Evolutionary conservation across 2,888 invertebrate genomes (phyloP).

Genomic region (Clivina fossor): DNA sequence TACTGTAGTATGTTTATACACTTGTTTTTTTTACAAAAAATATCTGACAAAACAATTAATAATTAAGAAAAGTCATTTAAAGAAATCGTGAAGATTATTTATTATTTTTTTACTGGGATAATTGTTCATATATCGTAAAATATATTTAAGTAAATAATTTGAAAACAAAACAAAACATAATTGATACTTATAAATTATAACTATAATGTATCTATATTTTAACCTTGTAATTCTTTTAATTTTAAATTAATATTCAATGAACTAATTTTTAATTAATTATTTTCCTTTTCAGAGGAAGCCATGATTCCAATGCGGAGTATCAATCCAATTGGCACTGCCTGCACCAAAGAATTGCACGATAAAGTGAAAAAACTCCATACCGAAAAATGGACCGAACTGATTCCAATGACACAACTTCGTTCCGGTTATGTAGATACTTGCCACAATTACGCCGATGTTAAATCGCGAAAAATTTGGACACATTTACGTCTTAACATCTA

Average conservation of each 20-base stretch:
- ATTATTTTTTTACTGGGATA: too few species aligned
- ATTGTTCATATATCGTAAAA: too few species aligned
- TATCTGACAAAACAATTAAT: too few species aligned
- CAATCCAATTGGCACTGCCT: slow-evolving; percentile 56
- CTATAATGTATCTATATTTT: background rate
- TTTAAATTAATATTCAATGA: background rate
- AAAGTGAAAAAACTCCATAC: slow-evolving; percentile 54
- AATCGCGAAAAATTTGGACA: slow-evolving; percentile 58
- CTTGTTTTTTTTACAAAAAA: too few species aligned
- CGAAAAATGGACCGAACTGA: slow-evolving; percentile 61
- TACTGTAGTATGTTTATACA: too few species aligned
- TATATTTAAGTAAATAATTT: too few species aligned
- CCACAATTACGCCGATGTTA: slow-evolving; percentile 59
- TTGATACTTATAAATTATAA: too few species aligned
- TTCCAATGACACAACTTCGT: slow-evolving; percentile 57
- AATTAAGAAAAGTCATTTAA: too few species aligned
- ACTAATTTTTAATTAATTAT: background rate
- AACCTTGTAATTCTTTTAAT: background rate
- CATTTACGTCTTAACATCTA: slow-evolving; percentile 64
- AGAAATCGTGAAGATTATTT: too few species aligned
- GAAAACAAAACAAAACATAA: too few species aligned
- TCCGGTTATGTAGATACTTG: slow-evolving; percentile 63
- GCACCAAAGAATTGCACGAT: slow-evolving; percentile 53
- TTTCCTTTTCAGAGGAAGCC: slow-evolving; percentile 52
- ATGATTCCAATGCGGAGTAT: slow-evolving; percentile 54